A percentile compares a stretch with the other conserved stretches of the same genome.
phyloP scores from a whole-genome alignment of 1,140 invertebrate species.

The Phymorhynchus buccinoides region DNA sequence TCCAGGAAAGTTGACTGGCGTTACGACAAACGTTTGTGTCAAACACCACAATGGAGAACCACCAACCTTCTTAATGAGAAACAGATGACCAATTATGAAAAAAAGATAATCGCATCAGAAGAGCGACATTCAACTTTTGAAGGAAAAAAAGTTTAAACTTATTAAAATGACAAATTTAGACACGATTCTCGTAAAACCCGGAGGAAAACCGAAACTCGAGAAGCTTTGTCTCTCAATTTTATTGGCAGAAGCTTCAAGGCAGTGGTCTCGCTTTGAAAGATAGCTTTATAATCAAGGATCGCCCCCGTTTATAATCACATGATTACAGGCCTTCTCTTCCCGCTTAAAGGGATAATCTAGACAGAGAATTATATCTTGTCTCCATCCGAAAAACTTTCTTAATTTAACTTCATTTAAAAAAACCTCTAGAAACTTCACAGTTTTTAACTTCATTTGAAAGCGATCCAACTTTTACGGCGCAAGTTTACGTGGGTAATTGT shows the following conservation, averaged over 20 bases:
- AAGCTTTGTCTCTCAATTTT: constrained; percentile 25
- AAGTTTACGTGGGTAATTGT: neutral
- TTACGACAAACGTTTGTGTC: neutral
- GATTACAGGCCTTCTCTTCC: neutral
- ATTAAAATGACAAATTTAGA: constrained; percentile 25
- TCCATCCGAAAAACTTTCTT: neutral
- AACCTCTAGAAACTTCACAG: neutral
- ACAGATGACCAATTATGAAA: constrained; percentile 40
- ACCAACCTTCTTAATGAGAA: constrained; percentile 20
- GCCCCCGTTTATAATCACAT: constrained; percentile 8
- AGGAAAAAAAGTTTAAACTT: constrained; percentile 9
- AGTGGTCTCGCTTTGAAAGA: constrained; percentile 14
- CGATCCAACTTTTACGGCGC: neutral
- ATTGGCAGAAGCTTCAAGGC: neutral
- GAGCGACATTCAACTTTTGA: neutral
- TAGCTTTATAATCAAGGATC: constrained; percentile 20
- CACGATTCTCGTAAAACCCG: neutral
- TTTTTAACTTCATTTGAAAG: constrained; percentile 29
- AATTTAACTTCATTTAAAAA: constrained; percentile 21
- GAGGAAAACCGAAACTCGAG: neutral
- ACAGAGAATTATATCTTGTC: constrained; percentile 23
- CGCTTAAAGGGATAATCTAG: constrained; percentile 5
- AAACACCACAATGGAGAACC: neutral
- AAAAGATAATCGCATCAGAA: neutral
- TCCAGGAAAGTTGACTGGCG: neutral